Percentiles rank a stretch among this genome's conserved stretches.
phyloP scores from a whole-genome alignment of 2,113 vertebrate species.

The Lagenorhynchus albirostris region DNA sequence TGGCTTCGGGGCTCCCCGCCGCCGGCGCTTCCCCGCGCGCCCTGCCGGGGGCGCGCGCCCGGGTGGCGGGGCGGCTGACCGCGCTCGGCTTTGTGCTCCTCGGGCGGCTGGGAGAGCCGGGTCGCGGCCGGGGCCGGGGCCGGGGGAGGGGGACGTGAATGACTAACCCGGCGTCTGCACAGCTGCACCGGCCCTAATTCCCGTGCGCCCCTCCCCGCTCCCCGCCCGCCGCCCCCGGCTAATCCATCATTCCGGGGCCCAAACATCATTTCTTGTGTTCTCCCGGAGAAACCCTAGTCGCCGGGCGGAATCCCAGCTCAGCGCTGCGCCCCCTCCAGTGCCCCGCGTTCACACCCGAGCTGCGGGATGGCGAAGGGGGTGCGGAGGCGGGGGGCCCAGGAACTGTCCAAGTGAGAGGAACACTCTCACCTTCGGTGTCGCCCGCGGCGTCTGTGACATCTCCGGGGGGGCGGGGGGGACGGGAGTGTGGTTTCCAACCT shows the following conservation, averaged over 20 bases:
- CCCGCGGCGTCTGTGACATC: background rate
- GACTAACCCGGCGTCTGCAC: conserved; percentile 16
- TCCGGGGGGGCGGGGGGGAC: background rate
- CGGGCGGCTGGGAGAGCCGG: background rate
- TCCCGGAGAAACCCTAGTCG: conserved; percentile 45
- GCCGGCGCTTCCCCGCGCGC: conserved; percentile 9
- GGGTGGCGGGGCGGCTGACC: background rate
- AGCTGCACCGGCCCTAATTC: conserved; percentile 27
- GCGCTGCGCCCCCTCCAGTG: background rate
- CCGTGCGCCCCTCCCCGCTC: conserved; percentile 4
- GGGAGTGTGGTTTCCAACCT: background rate
- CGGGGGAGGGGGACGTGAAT: background rate
- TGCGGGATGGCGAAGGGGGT: background rate
- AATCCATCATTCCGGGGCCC: conserved; percentile 53
- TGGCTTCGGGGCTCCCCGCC: background rate
- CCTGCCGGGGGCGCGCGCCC: conserved; percentile 62
- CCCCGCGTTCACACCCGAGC: background rate
- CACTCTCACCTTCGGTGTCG: background rate
- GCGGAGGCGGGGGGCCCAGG: background rate
- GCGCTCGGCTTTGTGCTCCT: conserved; percentile 58
- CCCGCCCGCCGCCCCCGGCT: conserved; percentile 22
- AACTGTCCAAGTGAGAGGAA: background rate
- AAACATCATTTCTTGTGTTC: conserved; percentile 72
- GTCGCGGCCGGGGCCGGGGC: conserved; percentile 31
- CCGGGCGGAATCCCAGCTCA: background rate